Conservation (phyloP, 2,888 invertebrate species). For the Agrenia bidenticulata region DNA sequence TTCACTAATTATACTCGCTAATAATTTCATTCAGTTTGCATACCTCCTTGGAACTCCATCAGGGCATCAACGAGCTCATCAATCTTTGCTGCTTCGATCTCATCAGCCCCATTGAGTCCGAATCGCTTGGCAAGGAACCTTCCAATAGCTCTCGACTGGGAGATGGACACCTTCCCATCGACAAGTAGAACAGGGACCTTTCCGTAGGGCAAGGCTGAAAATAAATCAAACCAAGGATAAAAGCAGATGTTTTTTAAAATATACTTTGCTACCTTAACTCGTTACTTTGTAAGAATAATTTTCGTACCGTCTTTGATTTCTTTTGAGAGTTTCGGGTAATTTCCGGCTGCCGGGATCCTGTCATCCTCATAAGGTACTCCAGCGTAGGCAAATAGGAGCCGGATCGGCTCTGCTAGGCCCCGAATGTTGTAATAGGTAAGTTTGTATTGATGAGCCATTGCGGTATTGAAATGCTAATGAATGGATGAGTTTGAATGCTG, state of each 20-base stretch:
- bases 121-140: constrained; percentile 52
- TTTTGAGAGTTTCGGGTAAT: constrained; percentile 16
- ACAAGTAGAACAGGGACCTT: constrained; percentile 51
- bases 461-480: too few species aligned
- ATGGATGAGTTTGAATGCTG: too few species aligned
- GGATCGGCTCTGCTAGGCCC: constrained; percentile 18
- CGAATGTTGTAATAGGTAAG: constrained; percentile 18
- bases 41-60: constrained; percentile 31
- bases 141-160: constrained; percentile 53
- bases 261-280: background rate
- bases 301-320: constrained; percentile 17
- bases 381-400: constrained; percentile 17
- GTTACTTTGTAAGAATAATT: background rate
- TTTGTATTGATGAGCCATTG: constrained; percentile 7
- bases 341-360: constrained; percentile 20
- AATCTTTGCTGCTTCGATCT: constrained; percentile 41
- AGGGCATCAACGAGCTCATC: constrained; percentile 40
- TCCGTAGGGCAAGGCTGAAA: constrained; percentile 42
- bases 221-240: too few species aligned
- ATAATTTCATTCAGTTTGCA: too few species aligned
- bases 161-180: constrained; percentile 47
- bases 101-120: constrained; percentile 42
- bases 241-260: background rate
- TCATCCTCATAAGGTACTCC: constrained; percentile 23
- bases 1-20: too few species aligned